These are phyloP conservation scores for Phania funesta DNA, from an alignment of 2,888 invertebrate genomes.

Conservation along the genomic window DNA sequence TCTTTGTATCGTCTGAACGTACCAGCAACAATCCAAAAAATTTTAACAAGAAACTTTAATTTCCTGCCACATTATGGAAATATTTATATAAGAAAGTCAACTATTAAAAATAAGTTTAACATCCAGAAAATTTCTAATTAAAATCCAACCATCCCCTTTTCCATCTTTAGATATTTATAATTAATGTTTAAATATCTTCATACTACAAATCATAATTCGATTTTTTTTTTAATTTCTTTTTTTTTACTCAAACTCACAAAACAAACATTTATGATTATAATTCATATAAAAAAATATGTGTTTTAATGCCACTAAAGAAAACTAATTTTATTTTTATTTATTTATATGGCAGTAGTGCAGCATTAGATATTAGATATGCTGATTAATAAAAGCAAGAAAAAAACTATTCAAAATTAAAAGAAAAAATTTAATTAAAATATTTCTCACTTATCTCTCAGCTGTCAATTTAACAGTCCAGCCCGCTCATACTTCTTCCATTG, in stretches of 20 bases:
- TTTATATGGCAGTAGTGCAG: not conserved
- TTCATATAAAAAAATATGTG: not conserved
- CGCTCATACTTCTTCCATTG: not conserved
- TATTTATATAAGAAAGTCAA: slow-evolving; percentile 5
- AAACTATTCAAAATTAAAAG: not conserved
- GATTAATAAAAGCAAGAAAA: not conserved
- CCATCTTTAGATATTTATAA: not conserved
- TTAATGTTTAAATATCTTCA: too few relatives aligned
- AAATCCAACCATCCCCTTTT: not conserved
- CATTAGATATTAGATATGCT: not conserved
- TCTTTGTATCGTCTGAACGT: too few relatives aligned
- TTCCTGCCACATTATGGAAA: not conserved
- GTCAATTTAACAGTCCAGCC: not conserved
- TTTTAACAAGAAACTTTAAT: not conserved
- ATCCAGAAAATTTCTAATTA: not conserved
- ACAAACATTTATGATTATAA: not conserved
- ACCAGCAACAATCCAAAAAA: too few relatives aligned
- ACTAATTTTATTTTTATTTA: not conserved
- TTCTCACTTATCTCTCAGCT: slow-evolving; percentile 14
- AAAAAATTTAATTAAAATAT: slow-evolving; percentile 2
- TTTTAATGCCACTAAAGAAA: not conserved
- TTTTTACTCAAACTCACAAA: not conserved
- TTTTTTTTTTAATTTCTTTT: too few relatives aligned
- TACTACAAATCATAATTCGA: too few relatives aligned
- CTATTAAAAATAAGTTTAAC: not conserved